Conservation (phyloP, 2,113 vertebrate genomes). For the Oostethus manadensis region DNA sequence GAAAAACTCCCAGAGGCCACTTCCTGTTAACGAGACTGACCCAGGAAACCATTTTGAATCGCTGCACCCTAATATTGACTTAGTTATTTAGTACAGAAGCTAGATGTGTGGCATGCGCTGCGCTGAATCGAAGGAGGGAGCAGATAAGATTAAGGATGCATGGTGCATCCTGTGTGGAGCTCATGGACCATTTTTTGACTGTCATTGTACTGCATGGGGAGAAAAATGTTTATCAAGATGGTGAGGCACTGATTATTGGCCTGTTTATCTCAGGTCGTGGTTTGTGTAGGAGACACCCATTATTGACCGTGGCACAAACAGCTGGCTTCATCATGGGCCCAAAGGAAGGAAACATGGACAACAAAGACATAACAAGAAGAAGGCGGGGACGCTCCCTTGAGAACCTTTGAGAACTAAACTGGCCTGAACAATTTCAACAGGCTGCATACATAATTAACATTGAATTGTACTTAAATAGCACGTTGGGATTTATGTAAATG, state of each 20-base stretch:
- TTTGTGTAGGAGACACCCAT: slow-evolving; percentile 27
- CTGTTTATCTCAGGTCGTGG: slow-evolving; percentile 32
- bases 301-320: slow-evolving; percentile 37
- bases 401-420: not conserved
- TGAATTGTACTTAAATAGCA: not conserved
- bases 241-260: slow-evolving; percentile 32
- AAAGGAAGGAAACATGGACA: slow-evolving; percentile 49
- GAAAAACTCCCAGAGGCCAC: not conserved
- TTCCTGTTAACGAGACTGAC: slow-evolving; percentile 17
- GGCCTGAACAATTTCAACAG: slow-evolving; percentile 2
- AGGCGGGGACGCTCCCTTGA: not conserved
- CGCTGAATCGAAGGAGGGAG: slow-evolving; percentile 1
- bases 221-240: slow-evolving; percentile 26
- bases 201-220: slow-evolving; percentile 13
- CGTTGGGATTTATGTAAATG: slow-evolving; percentile 32
- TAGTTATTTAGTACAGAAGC: slow-evolving; percentile 11
- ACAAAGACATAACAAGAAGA: slow-evolving; percentile 23
- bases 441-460: not conserved
- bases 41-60: slow-evolving; percentile 16
- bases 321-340: slow-evolving; percentile 40
- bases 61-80: slow-evolving; percentile 18
- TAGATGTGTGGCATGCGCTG: slow-evolving; percentile 13
- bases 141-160: not conserved
- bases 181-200: slow-evolving; percentile 16
- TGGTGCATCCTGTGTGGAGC: slow-evolving; percentile 13